A percentile compares a stretch with the other conserved stretches of the same genome.
Conservation (phyloP, 1,140 invertebrate genomes). For the Hyposmocoma kahamanoa region DNA sequence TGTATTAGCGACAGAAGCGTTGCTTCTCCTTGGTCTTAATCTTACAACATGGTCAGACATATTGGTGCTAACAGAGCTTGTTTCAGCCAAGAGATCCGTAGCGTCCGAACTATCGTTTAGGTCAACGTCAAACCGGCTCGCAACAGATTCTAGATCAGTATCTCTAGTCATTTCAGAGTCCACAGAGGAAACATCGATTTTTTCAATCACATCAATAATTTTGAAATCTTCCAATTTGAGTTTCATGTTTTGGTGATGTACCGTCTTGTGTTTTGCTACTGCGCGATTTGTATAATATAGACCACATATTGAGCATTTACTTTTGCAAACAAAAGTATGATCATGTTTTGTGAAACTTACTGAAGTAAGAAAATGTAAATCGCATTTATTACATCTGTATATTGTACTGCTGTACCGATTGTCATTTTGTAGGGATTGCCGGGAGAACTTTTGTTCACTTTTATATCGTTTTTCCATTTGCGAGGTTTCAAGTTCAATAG, state of each 20-base stretch:
- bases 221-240: neutral
- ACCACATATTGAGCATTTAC: neutral
- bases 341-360: neutral
- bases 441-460: neutral
- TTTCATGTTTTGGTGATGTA: slow-evolving; percentile 1
- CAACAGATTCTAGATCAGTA: neutral
- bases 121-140: too few relatives aligned
- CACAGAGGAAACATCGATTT: too few relatives aligned
- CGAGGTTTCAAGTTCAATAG: too few relatives aligned
- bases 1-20: neutral
- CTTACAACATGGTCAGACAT: neutral
- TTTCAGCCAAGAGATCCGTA: neutral
- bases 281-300: neutral
- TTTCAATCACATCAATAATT: too few relatives aligned
- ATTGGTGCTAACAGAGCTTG: neutral
- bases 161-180: neutral
- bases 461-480: too few relatives aligned
- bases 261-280: neutral
- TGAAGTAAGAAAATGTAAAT: too few relatives aligned
- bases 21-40: neutral
- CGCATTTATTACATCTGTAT: too few relatives aligned
- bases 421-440: too few relatives aligned
- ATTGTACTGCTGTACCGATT: too few relatives aligned
- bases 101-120: neutral
- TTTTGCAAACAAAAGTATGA: neutral